Conservation (phyloP, 2,113 vertebrate genomes). For the Chlorodrepanis virens region DNA sequence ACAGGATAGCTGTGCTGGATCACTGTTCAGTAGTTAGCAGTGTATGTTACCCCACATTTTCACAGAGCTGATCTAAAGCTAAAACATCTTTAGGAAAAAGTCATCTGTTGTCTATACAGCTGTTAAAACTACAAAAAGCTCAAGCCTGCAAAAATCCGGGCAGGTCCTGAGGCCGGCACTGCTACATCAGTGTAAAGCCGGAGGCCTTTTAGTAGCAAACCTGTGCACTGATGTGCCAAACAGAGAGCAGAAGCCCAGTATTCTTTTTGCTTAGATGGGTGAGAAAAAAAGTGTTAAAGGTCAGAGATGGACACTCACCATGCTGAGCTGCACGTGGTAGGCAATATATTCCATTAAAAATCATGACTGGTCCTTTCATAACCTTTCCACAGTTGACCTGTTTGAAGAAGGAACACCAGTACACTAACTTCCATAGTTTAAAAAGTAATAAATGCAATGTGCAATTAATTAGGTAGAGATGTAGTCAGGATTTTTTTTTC, state of each 20-base stretch:
- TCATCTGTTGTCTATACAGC: neutral
- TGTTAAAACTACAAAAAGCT: neutral
- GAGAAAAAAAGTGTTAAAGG: neutral
- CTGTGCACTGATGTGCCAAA: neutral
- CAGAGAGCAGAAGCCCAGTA: neutral
- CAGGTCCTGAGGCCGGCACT: neutral
- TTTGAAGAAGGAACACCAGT: neutral
- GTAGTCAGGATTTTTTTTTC: fast-evolving
- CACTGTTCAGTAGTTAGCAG: neutral
- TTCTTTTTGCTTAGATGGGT: neutral
- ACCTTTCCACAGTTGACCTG: neutral
- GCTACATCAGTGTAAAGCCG: neutral
- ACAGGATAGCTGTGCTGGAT: neutral
- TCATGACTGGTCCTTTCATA: neutral
- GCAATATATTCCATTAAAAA: neutral
- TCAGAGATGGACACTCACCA: neutral
- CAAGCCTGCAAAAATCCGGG: neutral
- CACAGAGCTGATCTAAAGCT: neutral
- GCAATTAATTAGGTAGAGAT: neutral
- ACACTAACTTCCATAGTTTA: neutral
- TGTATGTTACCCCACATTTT: neutral
- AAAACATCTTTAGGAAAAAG: neutral
- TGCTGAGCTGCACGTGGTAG: neutral
- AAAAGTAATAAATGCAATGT: neutral
- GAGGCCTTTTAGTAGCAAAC: neutral